phyloP scores from a whole-genome alignment of 2,888 invertebrate genomes.

The Brachypalpus laphriformis region DNA sequence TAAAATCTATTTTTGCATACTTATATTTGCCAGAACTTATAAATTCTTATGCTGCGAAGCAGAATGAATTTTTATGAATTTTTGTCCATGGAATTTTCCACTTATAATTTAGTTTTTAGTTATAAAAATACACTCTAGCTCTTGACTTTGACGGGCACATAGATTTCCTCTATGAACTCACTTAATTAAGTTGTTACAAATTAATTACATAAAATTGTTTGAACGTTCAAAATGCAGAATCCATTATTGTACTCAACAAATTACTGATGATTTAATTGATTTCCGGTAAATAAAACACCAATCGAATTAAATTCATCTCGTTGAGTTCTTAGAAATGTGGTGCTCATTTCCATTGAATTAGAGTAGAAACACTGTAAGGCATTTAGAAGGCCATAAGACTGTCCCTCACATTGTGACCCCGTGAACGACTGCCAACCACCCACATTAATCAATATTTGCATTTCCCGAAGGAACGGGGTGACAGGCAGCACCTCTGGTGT shows the following conservation, averaged over 20 bases:
- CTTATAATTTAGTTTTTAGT: too few species aligned
- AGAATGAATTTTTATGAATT: too few species aligned
- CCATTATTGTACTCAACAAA: neutral
- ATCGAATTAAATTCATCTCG: neutral
- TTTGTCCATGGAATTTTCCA: too few species aligned
- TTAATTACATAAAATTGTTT: too few species aligned
- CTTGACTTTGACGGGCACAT: too few species aligned
- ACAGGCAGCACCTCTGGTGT: neutral
- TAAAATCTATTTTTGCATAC: too few species aligned
- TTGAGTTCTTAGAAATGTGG: neutral
- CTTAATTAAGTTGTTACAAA: too few species aligned
- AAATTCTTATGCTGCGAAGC: too few species aligned
- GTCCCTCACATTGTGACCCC: neutral
- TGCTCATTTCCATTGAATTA: neutral
- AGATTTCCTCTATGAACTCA: too few species aligned
- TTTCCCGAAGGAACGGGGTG: neutral
- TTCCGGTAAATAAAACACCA: neutral
- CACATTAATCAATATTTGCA: conserved; percentile 21
- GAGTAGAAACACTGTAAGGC: neutral
- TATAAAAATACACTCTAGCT: too few species aligned
- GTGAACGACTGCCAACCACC: conserved; percentile 12
- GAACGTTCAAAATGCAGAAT: too few species aligned
- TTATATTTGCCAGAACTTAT: too few species aligned
- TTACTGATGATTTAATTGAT: neutral
- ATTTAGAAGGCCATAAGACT: neutral